Conservation (phyloP, 2,888 invertebrate genomes). For the Rhyacophila evoluta region DNA sequence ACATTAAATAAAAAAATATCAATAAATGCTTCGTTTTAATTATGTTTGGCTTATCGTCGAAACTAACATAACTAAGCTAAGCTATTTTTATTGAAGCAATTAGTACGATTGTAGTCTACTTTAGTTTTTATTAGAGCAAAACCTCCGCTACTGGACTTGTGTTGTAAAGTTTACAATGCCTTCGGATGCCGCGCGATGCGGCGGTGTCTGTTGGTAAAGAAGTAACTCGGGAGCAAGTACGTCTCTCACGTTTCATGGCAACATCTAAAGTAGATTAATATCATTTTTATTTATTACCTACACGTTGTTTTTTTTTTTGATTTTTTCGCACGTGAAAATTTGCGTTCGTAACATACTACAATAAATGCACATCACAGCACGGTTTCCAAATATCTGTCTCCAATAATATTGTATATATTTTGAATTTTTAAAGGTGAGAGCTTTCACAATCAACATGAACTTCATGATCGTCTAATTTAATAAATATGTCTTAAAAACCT, state of each 20-base stretch:
- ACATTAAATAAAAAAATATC: no score
- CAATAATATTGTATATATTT: no score
- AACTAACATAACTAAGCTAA: no score
- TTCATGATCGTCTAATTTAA: no score
- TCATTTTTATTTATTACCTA: constrained; percentile 38
- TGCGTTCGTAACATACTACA: no score
- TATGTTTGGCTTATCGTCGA: no score
- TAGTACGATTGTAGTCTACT: background rate
- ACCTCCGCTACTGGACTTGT: background rate
- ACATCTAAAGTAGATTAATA: constrained; percentile 46
- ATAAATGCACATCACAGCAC: no score
- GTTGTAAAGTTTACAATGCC: constrained; percentile 16
- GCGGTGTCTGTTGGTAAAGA: constrained; percentile 33
- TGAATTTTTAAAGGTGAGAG: no score
- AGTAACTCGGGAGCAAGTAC: constrained; percentile 43
- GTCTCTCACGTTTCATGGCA: constrained; percentile 44
- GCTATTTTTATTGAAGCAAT: background rate
- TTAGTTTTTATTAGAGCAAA: background rate
- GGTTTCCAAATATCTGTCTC: no score
- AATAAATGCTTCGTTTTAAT: no score
- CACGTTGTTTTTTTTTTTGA: background rate
- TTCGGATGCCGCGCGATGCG: background rate
- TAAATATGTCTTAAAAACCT: no score
- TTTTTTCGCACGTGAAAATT: background rate
- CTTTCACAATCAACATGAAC: no score